Evolutionary conservation across 2,113 vertebrate genomes (phyloP).

Genomic region (Pithys albifrons): DNA sequence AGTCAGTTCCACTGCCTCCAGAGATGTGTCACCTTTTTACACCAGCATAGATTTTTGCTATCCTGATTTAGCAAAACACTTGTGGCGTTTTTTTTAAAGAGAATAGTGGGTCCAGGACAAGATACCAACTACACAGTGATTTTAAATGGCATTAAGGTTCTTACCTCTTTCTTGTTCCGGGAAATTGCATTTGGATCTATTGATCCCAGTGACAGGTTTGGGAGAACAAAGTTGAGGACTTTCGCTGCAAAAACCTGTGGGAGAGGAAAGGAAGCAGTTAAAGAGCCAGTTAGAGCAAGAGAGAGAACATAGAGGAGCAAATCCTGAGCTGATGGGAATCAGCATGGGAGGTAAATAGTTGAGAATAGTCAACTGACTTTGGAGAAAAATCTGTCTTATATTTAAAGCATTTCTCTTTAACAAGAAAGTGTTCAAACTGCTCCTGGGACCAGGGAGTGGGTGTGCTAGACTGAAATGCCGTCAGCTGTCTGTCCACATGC

Average conservation of each 20-base stretch:
- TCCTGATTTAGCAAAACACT: not conserved
- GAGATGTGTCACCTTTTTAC: not conserved
- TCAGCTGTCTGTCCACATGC: not conserved
- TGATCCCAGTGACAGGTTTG: constrained; percentile 84
- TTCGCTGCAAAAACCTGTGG: constrained; percentile 89
- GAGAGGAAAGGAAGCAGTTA: constrained; percentile 11
- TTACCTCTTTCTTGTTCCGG: constrained; percentile 89
- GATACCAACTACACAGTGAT: not conserved
- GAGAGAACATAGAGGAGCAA: not conserved
- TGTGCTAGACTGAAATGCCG: not conserved
- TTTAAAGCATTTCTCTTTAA: not conserved
- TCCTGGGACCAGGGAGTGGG: not conserved
- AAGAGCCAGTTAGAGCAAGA: not conserved
- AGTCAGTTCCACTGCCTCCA: not conserved
- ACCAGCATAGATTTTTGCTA: not conserved
- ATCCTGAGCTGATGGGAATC: not conserved
- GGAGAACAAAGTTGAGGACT: constrained; percentile 87
- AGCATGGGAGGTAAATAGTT: not conserved
- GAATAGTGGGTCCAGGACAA: not conserved
- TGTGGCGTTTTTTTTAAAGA: not conserved
- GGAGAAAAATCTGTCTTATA: not conserved
- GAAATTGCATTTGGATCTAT: constrained; percentile 88
- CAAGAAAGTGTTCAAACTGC: not conserved
- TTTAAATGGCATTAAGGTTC: not conserved
- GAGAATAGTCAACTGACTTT: not conserved